Evolutionary conservation across 2,113 vertebrate species (phyloP).

Genomic region (Chinchilla lanigera): DNA sequence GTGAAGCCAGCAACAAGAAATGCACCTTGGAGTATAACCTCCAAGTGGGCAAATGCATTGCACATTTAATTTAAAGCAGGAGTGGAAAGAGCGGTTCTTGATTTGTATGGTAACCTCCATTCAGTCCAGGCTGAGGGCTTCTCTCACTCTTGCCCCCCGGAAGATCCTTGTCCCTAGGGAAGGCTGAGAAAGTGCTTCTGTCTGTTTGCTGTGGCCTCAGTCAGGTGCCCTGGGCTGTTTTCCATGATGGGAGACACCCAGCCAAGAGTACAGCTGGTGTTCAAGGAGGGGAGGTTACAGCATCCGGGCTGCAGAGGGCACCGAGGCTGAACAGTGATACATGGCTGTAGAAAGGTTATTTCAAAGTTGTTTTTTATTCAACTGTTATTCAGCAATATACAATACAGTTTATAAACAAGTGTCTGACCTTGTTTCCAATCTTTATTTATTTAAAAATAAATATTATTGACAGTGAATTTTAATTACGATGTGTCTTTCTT

Average conservation of each 20-base stretch:
- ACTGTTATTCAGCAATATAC: constrained; percentile 93
- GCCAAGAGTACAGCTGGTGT: not conserved
- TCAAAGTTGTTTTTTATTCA: constrained; percentile 94
- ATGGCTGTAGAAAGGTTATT: constrained; percentile 86
- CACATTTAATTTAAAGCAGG: not conserved
- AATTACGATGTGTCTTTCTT: constrained; percentile 91
- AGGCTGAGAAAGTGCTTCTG: not conserved
- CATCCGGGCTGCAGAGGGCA: not conserved
- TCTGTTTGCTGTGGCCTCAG: not conserved
- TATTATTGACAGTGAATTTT: constrained; percentile 94
- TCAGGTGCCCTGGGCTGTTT: not conserved
- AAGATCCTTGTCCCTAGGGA: not conserved
- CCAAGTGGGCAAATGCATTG: not conserved
- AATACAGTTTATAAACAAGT: constrained; percentile 94
- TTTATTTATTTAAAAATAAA: constrained; percentile 98
- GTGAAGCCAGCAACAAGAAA: not conserved
- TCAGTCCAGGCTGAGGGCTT: not conserved
- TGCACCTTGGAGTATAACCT: fast-evolving
- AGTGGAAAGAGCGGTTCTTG: not conserved
- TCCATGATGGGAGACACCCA: not conserved
- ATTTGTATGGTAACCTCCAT: fast-evolving
- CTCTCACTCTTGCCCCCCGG: not conserved
- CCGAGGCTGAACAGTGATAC: constrained; percentile 56
- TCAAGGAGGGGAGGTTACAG: not conserved
- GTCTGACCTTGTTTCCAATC: constrained; percentile 92